Base-by-base conservation (phyloP, 2,888 invertebrate species). In the Macaria liturata region DNA sequence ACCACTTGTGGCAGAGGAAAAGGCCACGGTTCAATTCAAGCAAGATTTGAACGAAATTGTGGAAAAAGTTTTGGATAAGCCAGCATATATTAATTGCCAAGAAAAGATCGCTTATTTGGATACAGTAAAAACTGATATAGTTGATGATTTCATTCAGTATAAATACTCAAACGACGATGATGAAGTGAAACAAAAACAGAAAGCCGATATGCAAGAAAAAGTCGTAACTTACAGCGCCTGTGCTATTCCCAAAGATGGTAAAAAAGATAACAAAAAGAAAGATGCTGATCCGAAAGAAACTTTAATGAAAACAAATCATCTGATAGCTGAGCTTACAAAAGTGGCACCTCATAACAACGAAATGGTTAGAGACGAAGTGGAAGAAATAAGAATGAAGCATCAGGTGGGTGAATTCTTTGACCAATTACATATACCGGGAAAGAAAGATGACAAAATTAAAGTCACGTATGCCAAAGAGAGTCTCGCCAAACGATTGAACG, bases 271-370 rank as follows among this genome's bases (percentile, higher is more conserved):
- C 5, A 65, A 61, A n/a, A 51, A 34, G 3, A 55, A 60, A 0
- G 61, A 67, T 32, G 49, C 63, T 32, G 43, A 64, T 43, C 42
- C 5, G 3, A 51, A 37, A 3, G 31, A 39, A 4, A 7, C 37
- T 5, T 64, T 83, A 49, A 66, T 80, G 9, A 70, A 61, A 64
- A 65, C 72, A 53, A 84, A 87, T 65, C 72, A 79, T 54, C 61
- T 87, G n/a, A 46, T 86, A n/a, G 77, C 79, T 64, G 83, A 84
- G 46, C 66, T 88, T 44, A 65, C 73, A 46, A 74, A 73, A 60
- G 76, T 86, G 3, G 77, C 80, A 0, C 40, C 75, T 46, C 81
- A 84, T 20, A 64, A 65, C 32, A 66, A 77, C 34, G 69, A 76
- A 37, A 61, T 68, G 8, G 61, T 86, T 30, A 68, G 69, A 58